Percentiles rank a stretch among this genome's conserved stretches.
Conservation (phyloP, 2,888 invertebrate genomes). For the Meta bourneti region DNA sequence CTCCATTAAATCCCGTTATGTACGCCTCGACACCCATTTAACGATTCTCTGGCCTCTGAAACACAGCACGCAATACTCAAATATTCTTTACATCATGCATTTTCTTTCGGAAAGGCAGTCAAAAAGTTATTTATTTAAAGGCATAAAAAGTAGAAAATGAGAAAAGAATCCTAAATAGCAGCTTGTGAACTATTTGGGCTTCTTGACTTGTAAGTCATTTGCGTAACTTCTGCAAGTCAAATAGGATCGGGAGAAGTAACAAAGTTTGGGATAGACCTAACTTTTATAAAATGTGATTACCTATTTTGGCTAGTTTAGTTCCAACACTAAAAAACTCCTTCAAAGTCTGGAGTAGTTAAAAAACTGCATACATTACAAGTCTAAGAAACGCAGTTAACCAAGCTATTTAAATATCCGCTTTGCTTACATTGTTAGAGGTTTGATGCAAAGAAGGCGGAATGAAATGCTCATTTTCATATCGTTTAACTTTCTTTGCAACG, state of each 20-base stretch:
- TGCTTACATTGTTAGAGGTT: not conserved
- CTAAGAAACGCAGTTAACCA: conserved; percentile 8
- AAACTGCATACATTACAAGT: conserved; percentile 17
- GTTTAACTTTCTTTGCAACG: not conserved
- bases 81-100: conserved; percentile 64
- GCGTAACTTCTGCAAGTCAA: conserved; percentile 61
- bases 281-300: conserved; percentile 59
- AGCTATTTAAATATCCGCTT: conserved; percentile 20
- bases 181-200: conserved; percentile 53
- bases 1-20: conserved; percentile 66
- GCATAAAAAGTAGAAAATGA: conserved; percentile 34
- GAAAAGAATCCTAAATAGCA: conserved; percentile 52
- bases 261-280: conserved; percentile 42
- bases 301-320: conserved; percentile 34
- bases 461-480: not conserved
- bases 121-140: conserved; percentile 68
- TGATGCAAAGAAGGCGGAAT: not conserved
- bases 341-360: conserved; percentile 25
- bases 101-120: conserved; percentile 50
- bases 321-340: conserved; percentile 10
- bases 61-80: conserved; percentile 59
- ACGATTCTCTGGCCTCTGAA: conserved; percentile 11
- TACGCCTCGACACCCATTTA: conserved; percentile 69
- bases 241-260: conserved; percentile 44
- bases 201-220: conserved; percentile 65